A percentile compares a stretch with the other conserved stretches of the same genome.
phyloP scores from a whole-genome alignment of 2,888 invertebrate species.

The Hirtodrosophila histrioides region DNA sequence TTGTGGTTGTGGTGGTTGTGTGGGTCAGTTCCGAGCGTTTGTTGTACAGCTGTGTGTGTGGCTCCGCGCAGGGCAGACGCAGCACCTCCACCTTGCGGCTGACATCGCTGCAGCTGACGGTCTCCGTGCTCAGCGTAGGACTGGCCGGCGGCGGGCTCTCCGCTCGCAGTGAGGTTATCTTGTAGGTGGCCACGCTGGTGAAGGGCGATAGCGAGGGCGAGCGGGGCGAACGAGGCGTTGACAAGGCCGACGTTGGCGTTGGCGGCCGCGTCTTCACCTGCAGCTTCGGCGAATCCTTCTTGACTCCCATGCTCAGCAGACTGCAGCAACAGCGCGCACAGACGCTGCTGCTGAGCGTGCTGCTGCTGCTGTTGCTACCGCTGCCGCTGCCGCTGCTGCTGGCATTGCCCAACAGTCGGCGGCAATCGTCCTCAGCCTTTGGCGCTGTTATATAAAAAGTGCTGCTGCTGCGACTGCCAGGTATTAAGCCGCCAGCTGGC shows the following conservation, averaged over 20 bases:
- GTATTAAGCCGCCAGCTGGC: neutral
- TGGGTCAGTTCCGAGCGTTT: constrained; percentile 78
- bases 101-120: constrained; percentile 72
- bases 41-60: constrained; percentile 48
- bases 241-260: neutral
- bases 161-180: constrained; percentile 41
- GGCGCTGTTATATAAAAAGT: constrained; percentile 79
- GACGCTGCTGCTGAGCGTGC: constrained; percentile 63
- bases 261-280: neutral
- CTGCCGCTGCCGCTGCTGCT: constrained; percentile 24
- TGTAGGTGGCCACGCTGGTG: constrained; percentile 63
- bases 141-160: constrained; percentile 62
- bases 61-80: constrained; percentile 62
- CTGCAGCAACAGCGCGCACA: constrained; percentile 83
- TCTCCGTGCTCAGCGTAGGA: constrained; percentile 62
- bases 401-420: constrained; percentile 31
- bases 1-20: constrained; percentile 80
- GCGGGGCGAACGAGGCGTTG: constrained; percentile 53
- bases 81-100: constrained; percentile 69
- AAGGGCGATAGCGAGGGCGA: constrained; percentile 70
- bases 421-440: constrained; percentile 59
- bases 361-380: constrained; percentile 40
- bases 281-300: constrained; percentile 18
- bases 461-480: constrained; percentile 67
- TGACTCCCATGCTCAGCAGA: constrained; percentile 27